A percentile compares a stretch with the other conserved stretches of the same genome.
Conservation (phyloP, 2,797 vertebrate genomes). For the Lithobates pipiens region DNA sequence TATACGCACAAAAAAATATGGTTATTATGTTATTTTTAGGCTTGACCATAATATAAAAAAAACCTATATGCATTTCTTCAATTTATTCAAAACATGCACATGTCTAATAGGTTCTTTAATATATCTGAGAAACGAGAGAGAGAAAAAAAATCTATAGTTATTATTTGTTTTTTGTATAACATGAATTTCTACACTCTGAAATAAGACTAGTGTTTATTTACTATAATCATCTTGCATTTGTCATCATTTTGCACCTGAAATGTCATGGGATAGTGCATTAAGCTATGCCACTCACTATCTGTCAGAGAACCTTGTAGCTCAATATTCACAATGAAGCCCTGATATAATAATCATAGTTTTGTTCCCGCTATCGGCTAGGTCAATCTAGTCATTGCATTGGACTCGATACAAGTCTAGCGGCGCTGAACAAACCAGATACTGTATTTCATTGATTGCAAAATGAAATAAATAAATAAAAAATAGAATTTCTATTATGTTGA, state of each 20-base stretch:
- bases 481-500: slow-evolving; percentile 66
- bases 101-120: too few species aligned
- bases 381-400: slow-evolving; percentile 64
- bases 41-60: too few species aligned
- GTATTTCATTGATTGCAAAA: slow-evolving; percentile 64
- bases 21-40: too few species aligned
- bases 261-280: slow-evolving; percentile 48
- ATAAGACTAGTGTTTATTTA: background rate
- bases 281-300: slow-evolving; percentile 37
- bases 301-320: slow-evolving; percentile 55
- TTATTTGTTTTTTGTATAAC: too few species aligned
- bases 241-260: slow-evolving; percentile 39
- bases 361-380: slow-evolving; percentile 60
- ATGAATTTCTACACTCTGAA: too few species aligned
- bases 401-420: slow-evolving; percentile 37
- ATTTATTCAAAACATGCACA: too few species aligned
- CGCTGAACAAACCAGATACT: slow-evolving; percentile 54
- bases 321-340: slow-evolving; percentile 39
- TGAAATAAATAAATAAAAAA: slow-evolving; percentile 57
- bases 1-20: too few species aligned
- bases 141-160: too few species aligned
- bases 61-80: too few species aligned
- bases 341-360: slow-evolving; percentile 49
- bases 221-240: background rate
- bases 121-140: too few species aligned